Conservation (phyloP, 2,113 vertebrate species). For the Eolophus roseicapilla region DNA sequence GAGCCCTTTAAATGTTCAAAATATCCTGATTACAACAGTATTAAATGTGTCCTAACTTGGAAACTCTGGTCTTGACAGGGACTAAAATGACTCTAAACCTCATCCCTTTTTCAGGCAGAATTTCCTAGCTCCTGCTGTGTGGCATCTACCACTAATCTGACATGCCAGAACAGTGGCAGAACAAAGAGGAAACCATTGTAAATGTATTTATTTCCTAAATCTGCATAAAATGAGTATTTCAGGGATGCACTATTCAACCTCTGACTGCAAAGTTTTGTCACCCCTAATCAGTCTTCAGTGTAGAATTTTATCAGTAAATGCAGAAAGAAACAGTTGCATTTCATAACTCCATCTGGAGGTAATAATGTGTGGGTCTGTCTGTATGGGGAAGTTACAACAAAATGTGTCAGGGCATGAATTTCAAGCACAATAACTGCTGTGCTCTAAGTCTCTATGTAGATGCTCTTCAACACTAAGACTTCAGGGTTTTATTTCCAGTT, state of each 20-base stretch:
- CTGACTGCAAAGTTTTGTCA: slow-evolving; percentile 56
- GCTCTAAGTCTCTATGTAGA: slow-evolving; percentile 15
- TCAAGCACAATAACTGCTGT: slow-evolving; percentile 38
- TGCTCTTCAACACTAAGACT: slow-evolving; percentile 25
- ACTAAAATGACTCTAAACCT: slow-evolving; percentile 65
- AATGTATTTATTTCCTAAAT: slow-evolving; percentile 72
- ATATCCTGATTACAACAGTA: slow-evolving; percentile 71
- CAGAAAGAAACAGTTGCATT: slow-evolving; percentile 33
- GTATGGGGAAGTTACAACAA: not conserved
- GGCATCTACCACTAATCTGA: slow-evolving; percentile 67
- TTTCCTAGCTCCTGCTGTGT: slow-evolving; percentile 64
- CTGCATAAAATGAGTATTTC: slow-evolving; percentile 65
- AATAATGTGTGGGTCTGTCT: not conserved
- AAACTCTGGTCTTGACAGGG: slow-evolving; percentile 58
- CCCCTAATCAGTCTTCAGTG: slow-evolving; percentile 32
- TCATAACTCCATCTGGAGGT: not conserved
- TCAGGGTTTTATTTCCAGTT: not conserved
- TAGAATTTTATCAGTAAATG: slow-evolving; percentile 48
- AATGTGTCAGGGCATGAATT: slow-evolving; percentile 28
- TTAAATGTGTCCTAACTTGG: slow-evolving; percentile 64
- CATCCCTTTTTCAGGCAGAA: slow-evolving; percentile 57
- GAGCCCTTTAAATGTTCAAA: slow-evolving; percentile 52
- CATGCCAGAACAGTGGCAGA: slow-evolving; percentile 59
- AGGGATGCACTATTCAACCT: slow-evolving; percentile 37
- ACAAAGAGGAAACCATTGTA: slow-evolving; percentile 62